Percentiles rank a stretch among this genome's conserved stretches.
phyloP scores from a whole-genome alignment of 2,113 vertebrate species.

The Rhagologus leucostigma region DNA sequence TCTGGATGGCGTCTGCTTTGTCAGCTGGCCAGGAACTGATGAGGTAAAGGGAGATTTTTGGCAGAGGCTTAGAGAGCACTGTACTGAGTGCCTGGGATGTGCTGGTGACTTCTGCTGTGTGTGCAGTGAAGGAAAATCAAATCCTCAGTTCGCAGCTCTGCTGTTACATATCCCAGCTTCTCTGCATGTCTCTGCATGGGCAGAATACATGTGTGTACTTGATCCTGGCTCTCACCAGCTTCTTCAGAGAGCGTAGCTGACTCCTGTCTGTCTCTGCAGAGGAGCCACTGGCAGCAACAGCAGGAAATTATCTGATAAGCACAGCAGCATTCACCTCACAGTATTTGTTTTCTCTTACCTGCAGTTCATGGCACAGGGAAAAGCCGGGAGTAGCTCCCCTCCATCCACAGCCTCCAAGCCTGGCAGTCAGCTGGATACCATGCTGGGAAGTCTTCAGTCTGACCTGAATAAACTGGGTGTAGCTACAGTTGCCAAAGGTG shows the following conservation, averaged over 20 bases:
- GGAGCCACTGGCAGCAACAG: neutral
- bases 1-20: neutral
- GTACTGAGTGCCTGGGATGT: neutral
- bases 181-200: neutral
- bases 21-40: conserved; percentile 39
- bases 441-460: conserved; percentile 96
- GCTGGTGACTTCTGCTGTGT: neutral
- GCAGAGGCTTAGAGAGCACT: neutral
- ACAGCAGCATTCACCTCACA: neutral
- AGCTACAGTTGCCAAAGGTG: conserved; percentile 94
- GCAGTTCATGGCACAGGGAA: conserved; percentile 95
- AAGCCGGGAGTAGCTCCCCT: conserved; percentile 76
- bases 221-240: neutral
- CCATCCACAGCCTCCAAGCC: conserved; percentile 81
- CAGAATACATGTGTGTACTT: neutral
- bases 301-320: neutral
- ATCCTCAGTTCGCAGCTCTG: neutral
- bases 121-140: neutral
- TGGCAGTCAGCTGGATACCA: conserved; percentile 96
- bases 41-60: conserved; percentile 18
- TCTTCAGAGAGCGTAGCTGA: neutral
- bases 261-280: neutral
- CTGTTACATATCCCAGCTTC: neutral
- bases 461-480: conserved; percentile 96
- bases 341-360: neutral